Conservation (phyloP, 2,113 vertebrate species). For the Sander vitreus region DNA sequence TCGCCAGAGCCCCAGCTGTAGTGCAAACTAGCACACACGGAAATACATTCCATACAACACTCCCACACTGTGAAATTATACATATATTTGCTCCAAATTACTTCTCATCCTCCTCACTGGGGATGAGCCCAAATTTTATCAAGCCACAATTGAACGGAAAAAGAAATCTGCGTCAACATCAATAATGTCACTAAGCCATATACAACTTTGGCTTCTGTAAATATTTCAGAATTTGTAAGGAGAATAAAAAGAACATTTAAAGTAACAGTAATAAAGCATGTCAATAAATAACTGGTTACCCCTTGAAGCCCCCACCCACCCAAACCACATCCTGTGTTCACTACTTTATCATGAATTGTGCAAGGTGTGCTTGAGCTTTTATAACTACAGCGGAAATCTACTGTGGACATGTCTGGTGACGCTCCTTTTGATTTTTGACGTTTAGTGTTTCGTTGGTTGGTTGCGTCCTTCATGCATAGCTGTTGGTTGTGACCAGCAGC, state of each 20-base stretch:
- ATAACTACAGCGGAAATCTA: slow-evolving; percentile 81
- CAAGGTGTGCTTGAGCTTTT: slow-evolving; percentile 83
- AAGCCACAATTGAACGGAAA: slow-evolving; percentile 37
- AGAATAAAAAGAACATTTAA: slow-evolving; percentile 52
- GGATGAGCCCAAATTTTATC: slow-evolving; percentile 35
- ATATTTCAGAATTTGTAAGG: slow-evolving; percentile 41
- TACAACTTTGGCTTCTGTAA: slow-evolving; percentile 67
- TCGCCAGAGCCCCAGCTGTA: slow-evolving; percentile 60
- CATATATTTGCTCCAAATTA: slow-evolving; percentile 23
- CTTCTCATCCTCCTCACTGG: slow-evolving; percentile 32
- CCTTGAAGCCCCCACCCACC: slow-evolving; percentile 50
- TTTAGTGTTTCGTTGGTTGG: slow-evolving; percentile 2
- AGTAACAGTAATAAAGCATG: slow-evolving; percentile 67
- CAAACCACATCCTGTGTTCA: slow-evolving; percentile 80
- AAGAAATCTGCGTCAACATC: slow-evolving; percentile 38
- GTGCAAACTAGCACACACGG: slow-evolving; percentile 77
- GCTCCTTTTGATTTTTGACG: slow-evolving; percentile 42
- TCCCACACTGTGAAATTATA: slow-evolving; percentile 24
- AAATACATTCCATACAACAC: slow-evolving; percentile 67
- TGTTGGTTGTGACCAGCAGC: slow-evolving; percentile 94
- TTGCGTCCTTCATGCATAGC: slow-evolving; percentile 88
- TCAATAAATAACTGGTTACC: slow-evolving; percentile 77
- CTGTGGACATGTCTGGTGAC: slow-evolving; percentile 64
- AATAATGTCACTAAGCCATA: slow-evolving; percentile 57
- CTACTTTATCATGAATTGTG: slow-evolving; percentile 78